Conservation (phyloP, 2,888 invertebrate species). For the Lycia hirtaria region DNA sequence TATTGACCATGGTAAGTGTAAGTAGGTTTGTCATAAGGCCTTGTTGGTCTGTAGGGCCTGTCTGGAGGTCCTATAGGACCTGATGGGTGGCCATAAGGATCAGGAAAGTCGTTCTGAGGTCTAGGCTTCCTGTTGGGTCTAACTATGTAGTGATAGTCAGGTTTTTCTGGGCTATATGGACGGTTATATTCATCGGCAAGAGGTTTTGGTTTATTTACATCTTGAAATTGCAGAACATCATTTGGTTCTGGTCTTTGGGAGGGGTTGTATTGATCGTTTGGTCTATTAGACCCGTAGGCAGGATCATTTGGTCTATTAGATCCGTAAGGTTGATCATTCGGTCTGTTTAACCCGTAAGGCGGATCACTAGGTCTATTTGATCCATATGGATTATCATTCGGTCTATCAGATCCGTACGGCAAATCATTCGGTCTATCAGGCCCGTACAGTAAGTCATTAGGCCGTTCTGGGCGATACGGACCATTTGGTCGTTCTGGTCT, state of each 20-base stretch:
- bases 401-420: constrained; percentile 11
- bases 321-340: constrained; percentile 20
- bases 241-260: constrained; percentile 29
- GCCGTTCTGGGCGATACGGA: constrained; percentile 23
- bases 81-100: constrained; percentile 40
- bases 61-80: constrained; percentile 52
- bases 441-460: constrained; percentile 31
- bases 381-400: constrained; percentile 2
- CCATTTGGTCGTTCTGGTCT: constrained; percentile 9
- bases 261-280: constrained; percentile 16
- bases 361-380: constrained; percentile 5
- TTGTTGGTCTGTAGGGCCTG: constrained; percentile 54
- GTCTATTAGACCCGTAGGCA: constrained; percentile 24
- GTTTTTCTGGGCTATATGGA: constrained; percentile 60
- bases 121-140: constrained; percentile 69
- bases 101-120: constrained; percentile 40
- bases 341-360: constrained; percentile 53
- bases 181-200: constrained; percentile 11
- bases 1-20: constrained; percentile 66
- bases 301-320: constrained; percentile 26
- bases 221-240: constrained; percentile 68
- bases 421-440: constrained; percentile 22
- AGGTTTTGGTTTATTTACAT: constrained; percentile 44
- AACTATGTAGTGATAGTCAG: constrained; percentile 67
- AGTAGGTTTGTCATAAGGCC: constrained; percentile 46